phyloP scores from a whole-genome alignment of 2,888 invertebrate species.

The Opisthograptis luteolata region DNA sequence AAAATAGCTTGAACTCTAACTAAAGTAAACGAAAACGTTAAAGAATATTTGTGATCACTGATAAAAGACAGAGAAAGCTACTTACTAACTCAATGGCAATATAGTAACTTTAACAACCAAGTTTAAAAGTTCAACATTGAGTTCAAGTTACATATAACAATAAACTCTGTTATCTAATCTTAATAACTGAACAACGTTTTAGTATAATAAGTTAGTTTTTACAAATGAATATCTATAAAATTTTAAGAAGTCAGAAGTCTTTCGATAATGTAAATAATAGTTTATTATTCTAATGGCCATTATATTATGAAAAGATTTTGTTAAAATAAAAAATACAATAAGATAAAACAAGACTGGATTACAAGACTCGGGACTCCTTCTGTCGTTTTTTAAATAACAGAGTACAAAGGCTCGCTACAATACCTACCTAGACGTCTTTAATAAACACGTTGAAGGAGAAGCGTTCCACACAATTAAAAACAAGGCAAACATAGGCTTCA shows the following conservation, averaged over 20 bases:
- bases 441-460: too few relatives aligned
- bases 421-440: too few relatives aligned
- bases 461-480: slow-evolving; percentile 14
- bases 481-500: slow-evolving; percentile 4
- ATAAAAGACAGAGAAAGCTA: neutral
- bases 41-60: neutral
- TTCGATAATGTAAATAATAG: neutral
- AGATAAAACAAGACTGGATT: too few relatives aligned
- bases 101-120: neutral
- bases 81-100: neutral
- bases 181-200: slow-evolving; percentile 4
- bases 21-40: neutral
- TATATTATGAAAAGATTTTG: too few relatives aligned
- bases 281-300: too few relatives aligned
- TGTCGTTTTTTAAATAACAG: too few relatives aligned
- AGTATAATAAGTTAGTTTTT: neutral
- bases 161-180: neutral
- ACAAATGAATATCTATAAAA: too few relatives aligned
- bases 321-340: too few relatives aligned
- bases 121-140: slow-evolving; percentile 3
- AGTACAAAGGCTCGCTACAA: too few relatives aligned
- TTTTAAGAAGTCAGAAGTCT: neutral
- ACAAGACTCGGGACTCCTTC: too few relatives aligned
- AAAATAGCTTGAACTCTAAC: neutral
- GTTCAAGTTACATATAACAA: neutral